Conservation (phyloP, 2,113 vertebrate genomes). For the Thryonomys swinderianus region DNA sequence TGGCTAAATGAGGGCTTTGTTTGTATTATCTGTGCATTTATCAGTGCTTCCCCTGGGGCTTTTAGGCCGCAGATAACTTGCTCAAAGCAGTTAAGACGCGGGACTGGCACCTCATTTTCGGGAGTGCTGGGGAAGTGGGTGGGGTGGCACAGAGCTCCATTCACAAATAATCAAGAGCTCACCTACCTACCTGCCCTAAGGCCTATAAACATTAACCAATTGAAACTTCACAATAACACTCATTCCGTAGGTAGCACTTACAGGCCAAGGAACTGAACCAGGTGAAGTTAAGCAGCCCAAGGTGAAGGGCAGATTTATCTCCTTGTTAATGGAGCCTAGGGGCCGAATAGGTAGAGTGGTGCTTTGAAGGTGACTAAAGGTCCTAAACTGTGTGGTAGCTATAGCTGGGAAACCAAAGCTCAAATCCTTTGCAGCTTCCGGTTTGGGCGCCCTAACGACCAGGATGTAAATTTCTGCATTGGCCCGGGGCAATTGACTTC, state of each 20-base stretch:
- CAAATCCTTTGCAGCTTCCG: background rate
- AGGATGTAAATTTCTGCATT: constrained; percentile 22
- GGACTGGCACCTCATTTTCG: constrained; percentile 17
- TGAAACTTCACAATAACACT: background rate
- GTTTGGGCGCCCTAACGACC: background rate
- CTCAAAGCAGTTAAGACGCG: constrained; percentile 10
- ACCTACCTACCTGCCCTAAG: background rate
- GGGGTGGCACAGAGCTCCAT: background rate
- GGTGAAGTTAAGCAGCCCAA: constrained; percentile 18
- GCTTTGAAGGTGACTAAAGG: background rate
- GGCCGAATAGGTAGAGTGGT: background rate
- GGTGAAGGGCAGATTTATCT: background rate
- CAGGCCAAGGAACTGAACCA: constrained; percentile 13
- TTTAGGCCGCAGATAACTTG: background rate
- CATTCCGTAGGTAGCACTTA: background rate
- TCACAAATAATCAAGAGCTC: constrained; percentile 34
- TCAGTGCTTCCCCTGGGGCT: background rate
- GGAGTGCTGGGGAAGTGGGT: background rate
- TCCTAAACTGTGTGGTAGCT: background rate
- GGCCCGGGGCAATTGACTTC: background rate
- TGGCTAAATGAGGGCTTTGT: background rate
- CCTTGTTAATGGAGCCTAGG: background rate
- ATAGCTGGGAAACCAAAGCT: background rate
- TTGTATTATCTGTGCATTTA: background rate
- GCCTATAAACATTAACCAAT: background rate